Evolutionary conservation across 2,113 vertebrate species (phyloP).

Genomic region (Ardeotis arabs): DNA sequence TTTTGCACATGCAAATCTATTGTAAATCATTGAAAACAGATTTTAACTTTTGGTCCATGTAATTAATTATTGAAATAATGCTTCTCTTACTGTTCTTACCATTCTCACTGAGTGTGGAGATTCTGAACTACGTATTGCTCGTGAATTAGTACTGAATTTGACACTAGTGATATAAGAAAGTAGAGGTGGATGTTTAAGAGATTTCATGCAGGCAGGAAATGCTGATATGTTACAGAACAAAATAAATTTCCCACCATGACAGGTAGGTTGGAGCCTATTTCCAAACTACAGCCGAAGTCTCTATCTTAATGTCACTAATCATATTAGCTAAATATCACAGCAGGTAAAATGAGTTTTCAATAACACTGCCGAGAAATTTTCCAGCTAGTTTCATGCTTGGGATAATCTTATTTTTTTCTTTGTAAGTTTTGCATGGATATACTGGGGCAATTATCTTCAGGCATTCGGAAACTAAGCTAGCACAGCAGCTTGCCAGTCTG

Average conservation of each 20-base stretch:
- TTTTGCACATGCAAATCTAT: neutral
- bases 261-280: neutral
- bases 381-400: constrained; percentile 49
- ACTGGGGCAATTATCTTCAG: constrained; percentile 49
- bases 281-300: constrained; percentile 22
- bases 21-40: neutral
- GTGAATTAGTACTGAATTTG: neutral
- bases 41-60: neutral
- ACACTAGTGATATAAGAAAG: neutral
- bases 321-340: constrained; percentile 55
- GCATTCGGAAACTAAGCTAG: constrained; percentile 61
- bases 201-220: neutral
- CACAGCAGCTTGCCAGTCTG: constrained; percentile 58
- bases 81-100: neutral
- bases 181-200: neutral
- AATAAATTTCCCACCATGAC: constrained; percentile 11
- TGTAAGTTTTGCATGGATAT: constrained; percentile 58
- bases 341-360: constrained; percentile 59
- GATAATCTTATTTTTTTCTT: constrained; percentile 64
- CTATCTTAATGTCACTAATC: constrained; percentile 15
- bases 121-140: neutral
- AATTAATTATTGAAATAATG: constrained; percentile 1
- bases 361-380: constrained; percentile 59
- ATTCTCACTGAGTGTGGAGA: neutral
- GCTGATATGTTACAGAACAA: neutral